Evolutionary conservation across 2,113 vertebrate genomes (phyloP).

Genomic region (Cathartes aura): DNA sequence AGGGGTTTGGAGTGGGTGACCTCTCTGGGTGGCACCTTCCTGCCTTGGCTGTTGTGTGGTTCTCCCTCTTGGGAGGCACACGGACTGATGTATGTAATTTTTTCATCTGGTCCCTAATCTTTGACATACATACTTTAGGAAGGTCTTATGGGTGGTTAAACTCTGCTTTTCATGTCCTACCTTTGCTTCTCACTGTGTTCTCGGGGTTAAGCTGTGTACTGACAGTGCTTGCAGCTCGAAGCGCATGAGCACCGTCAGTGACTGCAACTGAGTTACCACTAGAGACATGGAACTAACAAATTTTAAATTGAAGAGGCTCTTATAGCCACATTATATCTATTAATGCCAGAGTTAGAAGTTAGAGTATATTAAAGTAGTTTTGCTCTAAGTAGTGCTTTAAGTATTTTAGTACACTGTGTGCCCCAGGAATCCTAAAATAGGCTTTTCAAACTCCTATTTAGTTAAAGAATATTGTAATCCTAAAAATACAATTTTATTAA

Average conservation of each 20-base stretch:
- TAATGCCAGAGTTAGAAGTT: neutral
- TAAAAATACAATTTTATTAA: neutral
- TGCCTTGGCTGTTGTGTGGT: neutral
- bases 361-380: neutral
- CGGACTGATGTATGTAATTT: neutral
- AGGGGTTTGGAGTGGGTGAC: neutral
- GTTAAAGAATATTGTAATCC: neutral
- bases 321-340: neutral
- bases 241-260: neutral
- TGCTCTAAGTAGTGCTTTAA: neutral
- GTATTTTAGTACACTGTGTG: neutral
- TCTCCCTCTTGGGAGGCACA: neutral
- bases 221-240: neutral
- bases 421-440: neutral
- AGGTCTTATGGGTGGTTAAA: neutral
- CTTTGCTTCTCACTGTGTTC: neutral
- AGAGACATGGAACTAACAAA: neutral
- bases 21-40: too few species aligned
- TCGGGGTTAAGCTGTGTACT: neutral
- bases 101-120: neutral
- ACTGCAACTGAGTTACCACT: neutral
- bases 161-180: neutral
- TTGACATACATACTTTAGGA: neutral
- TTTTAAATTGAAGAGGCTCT: neutral
- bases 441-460: neutral